These are phyloP conservation scores for Pelodiscus sinensis DNA, from an alignment of 2,113 vertebrate genomes.

Conservation along the genomic window DNA sequence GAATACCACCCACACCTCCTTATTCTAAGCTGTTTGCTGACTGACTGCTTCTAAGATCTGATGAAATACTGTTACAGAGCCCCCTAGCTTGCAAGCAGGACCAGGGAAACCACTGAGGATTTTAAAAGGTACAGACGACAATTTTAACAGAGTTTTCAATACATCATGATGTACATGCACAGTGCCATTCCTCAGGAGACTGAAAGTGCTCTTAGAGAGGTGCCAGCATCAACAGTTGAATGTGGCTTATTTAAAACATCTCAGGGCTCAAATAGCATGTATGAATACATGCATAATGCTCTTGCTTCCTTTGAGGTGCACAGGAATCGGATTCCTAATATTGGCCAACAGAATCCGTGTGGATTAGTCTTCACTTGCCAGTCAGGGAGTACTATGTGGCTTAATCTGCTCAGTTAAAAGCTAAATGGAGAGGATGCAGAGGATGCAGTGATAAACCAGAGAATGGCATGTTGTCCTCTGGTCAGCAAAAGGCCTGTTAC, in stretches of 20 bases:
- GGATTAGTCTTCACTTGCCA: not conserved
- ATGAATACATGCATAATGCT: slow-evolving; percentile 1
- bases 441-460: not conserved
- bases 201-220: slow-evolving; percentile 13
- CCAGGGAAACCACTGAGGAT: no score
- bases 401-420: not conserved
- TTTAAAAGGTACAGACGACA: no score
- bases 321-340: slow-evolving; percentile 30
- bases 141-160: no score
- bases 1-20: no score
- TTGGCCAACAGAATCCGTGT: slow-evolving; percentile 8
- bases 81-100: no score
- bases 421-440: not conserved
- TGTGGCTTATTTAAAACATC: not conserved
- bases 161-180: not conserved
- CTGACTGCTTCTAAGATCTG: no score
- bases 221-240: slow-evolving; percentile 9
- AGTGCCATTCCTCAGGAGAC: not conserved
- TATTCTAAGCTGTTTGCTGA: no score
- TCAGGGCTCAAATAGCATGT: not conserved
- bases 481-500: not conserved
- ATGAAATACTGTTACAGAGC: no score
- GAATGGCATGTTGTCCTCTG: not conserved
- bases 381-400: not conserved
- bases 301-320: not conserved